phyloP scores from a whole-genome alignment of 2,797 vertebrate species.

The Helostoma temminkii region DNA sequence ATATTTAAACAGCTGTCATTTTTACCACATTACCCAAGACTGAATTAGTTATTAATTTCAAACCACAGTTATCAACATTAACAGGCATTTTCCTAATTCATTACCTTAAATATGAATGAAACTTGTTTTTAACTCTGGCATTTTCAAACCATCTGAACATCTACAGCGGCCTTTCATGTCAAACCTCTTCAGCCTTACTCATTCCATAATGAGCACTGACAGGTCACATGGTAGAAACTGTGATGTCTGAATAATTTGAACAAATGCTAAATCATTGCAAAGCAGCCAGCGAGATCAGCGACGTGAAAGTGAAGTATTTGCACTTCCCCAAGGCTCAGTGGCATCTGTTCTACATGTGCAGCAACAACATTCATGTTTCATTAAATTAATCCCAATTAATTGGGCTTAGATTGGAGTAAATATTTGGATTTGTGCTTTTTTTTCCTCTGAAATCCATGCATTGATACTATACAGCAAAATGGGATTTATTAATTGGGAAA shows the following conservation, averaged over 20 bases:
- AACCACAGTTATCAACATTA: neutral
- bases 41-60: conserved; percentile 8
- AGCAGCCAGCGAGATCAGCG: conserved; percentile 73
- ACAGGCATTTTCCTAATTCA: neutral
- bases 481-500: conserved; percentile 16
- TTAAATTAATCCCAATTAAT: conserved; percentile 82
- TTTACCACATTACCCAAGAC: neutral
- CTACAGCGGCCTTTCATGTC: conserved; percentile 41
- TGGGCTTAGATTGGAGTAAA: conserved; percentile 75
- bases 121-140: neutral
- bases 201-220: conserved; percentile 67
- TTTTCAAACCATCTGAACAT: conserved; percentile 3
- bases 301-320: conserved; percentile 76
- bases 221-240: conserved; percentile 75
- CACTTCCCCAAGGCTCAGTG: conserved; percentile 81
- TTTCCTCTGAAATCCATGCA: conserved; percentile 36
- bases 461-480: conserved; percentile 9
- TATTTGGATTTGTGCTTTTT: conserved; percentile 77
- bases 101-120: conserved; percentile 17
- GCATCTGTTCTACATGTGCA: conserved; percentile 82
- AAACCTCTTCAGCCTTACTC: conserved; percentile 51
- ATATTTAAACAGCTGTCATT: conserved; percentile 6
- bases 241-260: conserved; percentile 81
- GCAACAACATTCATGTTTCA: conserved; percentile 76
- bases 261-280: conserved; percentile 80